Base-by-base conservation (phyloP, 1,140 invertebrate species). In the Habropoda laboriosa region DNA sequence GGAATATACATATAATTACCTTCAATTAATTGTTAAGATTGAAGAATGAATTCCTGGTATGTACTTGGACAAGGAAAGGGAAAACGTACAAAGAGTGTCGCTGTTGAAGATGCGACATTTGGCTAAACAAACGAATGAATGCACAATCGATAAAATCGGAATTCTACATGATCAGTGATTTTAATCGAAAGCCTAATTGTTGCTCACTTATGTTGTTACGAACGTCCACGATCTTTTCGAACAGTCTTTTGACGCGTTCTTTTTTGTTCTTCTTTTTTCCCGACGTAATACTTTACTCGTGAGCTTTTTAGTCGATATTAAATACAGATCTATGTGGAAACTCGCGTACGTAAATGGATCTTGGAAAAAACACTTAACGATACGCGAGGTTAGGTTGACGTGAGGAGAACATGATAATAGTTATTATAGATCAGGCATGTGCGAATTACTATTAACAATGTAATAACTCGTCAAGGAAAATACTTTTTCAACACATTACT, bases 111-210 rank as follows among this genome's bases (percentile, higher is more conserved):
- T n/a, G 10, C 30, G 21, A 40, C 27, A 38, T 70, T 38, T 27
- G 24, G 40, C 4, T 18, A 42, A 38, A 42, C n/a, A 47, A 57
- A 35, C 32, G 12, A 68, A n/a, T 27, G 55, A 49, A 40, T 35
- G 55, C 53, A 49, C 64, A 55, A 47, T 70, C 24, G 35, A 66
- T 74, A 40, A 49, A 27, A 30, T 47, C 42, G 12, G 32, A 38
- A 16, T 40, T 51, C n/a, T 21, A 40, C 21, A 7, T 32, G 49
- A 42, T 42, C 38, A 1, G 21, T 42, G 51, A 45, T 38, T 57
- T 35, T 18, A 68, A 68, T 76, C 49, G 35, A 71, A 70, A 77
- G 75, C 75, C 75, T 78, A 78, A 78, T 47, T n/a, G 35, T 71
- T 42, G 55, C 66, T 78, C 66, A 55, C 12, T 24, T 24, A 18